Conservation (phyloP, 2,888 invertebrate species). For the Drosophila dives region DNA sequence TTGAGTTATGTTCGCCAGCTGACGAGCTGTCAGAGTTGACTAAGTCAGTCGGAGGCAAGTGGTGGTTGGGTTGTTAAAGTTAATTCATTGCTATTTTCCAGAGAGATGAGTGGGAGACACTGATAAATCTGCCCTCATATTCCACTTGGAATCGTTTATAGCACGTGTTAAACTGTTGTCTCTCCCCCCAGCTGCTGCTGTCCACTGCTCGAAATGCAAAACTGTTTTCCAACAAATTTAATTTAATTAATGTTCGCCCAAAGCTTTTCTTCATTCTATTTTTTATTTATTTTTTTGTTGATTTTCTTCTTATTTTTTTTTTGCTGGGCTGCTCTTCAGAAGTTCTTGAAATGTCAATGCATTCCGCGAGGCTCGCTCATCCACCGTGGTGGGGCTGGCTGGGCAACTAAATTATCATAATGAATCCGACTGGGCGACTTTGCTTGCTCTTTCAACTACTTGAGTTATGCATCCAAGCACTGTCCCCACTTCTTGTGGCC, state of each 20-base stretch:
- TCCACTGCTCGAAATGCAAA: constrained; percentile 39
- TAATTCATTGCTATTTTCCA: constrained; percentile 52
- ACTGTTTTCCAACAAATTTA: constrained; percentile 74
- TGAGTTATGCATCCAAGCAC: constrained; percentile 49
- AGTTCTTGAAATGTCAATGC: constrained; percentile 77
- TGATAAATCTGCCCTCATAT: constrained; percentile 48
- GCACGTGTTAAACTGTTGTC: constrained; percentile 50
- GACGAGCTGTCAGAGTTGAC: constrained; percentile 73
- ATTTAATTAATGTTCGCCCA: constrained; percentile 65
- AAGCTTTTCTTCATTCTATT: constrained; percentile 34
- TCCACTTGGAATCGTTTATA: constrained; percentile 11
- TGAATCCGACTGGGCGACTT: constrained; percentile 73
- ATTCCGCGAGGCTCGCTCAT: constrained; percentile 42
- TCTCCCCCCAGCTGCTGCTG: not conserved
- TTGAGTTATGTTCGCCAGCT: constrained; percentile 80
- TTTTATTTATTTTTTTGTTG: not conserved
- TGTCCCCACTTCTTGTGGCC: constrained; percentile 19
- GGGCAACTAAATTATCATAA: constrained; percentile 78
- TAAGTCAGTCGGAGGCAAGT: constrained; percentile 45
- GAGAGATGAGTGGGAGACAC: not conserved
- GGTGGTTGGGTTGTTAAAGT: constrained; percentile 52
- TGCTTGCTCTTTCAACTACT: constrained; percentile 71
- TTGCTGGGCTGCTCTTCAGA: constrained; percentile 54
- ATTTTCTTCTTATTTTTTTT: constrained; percentile 13
- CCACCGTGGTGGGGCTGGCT: constrained; percentile 23